Base-by-base conservation (phyloP, 1,140 invertebrate species). In the Sycophaga agraensis region DNA sequence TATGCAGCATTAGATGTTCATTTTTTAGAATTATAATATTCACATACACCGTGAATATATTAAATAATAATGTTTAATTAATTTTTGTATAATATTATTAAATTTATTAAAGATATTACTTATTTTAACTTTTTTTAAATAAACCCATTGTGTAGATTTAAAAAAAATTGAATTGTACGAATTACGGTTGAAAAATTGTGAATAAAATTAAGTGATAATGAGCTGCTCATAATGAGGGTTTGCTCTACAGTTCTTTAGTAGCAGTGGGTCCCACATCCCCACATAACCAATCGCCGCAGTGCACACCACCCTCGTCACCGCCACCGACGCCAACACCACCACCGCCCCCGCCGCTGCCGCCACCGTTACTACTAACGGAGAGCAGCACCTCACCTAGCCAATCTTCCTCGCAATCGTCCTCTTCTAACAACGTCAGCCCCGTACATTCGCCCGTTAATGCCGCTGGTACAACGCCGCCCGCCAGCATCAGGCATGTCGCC, bases 221-320 rank as follows among this genome's bases (percentile, higher is more conserved):
- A n/a, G n/a, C n/a, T n/a, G n/a, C n/a, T n/a, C n/a, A n/a, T n/a
- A n/a, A n/a, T n/a, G n/a, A n/a, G n/a, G n/a, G n/a, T n/a, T n/a
- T n/a, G n/a, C n/a, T 54, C 16, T 16, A n/a, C 5, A 26, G 21
- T 11, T 17, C 14, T 2, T 2, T 35, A 5, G 31, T 17, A 42
- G 17, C 49, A 53, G 17, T 39, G 2, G 54, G 22, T 12, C 46
- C 19, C 17, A 62, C 39, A 35, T 64, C 49, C 54, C 67, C 62
- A 39, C 66, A 46, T 40, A 66, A 45, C 46, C 72, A 48, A 7
- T 56, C 65, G 11, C 65, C 69, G n/a, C 58, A 65, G 3, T 56
- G 61, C 22, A 82, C 80, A 53, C 79, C 79, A 1, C 60, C 70
- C 1, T 55, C 57, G 16, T 66, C 69, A 5, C 67, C 72, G 3